phyloP scores from a whole-genome alignment of 2,113 vertebrate genomes.

The Neolamprologus longior region DNA sequence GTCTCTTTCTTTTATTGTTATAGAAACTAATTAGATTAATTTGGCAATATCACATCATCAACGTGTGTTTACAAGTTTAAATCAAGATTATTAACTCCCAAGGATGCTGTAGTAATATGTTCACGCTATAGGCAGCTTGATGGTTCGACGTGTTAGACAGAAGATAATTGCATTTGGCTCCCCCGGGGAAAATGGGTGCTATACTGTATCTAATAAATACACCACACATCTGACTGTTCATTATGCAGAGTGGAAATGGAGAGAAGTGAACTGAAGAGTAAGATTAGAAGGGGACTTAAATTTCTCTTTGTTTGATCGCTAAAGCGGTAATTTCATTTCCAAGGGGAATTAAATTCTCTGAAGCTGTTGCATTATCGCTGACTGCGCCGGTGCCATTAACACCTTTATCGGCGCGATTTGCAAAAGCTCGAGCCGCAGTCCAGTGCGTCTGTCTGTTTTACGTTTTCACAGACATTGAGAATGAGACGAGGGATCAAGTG shows the following conservation, averaged over 20 bases:
- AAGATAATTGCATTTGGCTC: conserved; percentile 22
- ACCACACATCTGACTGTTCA: background rate
- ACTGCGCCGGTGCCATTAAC: background rate
- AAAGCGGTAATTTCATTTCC: conserved; percentile 3
- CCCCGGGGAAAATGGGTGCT: background rate
- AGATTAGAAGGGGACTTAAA: background rate
- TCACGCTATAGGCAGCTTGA: background rate
- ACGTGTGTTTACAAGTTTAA: background rate
- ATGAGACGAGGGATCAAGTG: conserved; percentile 6
- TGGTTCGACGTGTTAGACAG: background rate
- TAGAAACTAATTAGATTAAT: background rate
- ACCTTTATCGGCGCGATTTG: conserved; percentile 16
- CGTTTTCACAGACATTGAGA: background rate
- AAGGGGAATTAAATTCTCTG: background rate
- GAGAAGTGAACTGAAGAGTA: background rate
- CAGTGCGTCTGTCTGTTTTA: background rate
- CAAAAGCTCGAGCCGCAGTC: background rate
- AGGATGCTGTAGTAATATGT: background rate
- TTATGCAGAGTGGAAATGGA: background rate
- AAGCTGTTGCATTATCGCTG: background rate
- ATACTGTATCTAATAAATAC: background rate
- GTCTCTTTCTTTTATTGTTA: background rate
- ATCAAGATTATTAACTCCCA: background rate
- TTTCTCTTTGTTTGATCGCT: conserved; percentile 25
- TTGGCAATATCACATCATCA: background rate